A percentile compares a stretch with the other conserved stretches of the same genome.
Evolutionary conservation across 2,888 invertebrate genomes (phyloP).

Genomic region (Pseudococcus jackbeardsleyi): DNA sequence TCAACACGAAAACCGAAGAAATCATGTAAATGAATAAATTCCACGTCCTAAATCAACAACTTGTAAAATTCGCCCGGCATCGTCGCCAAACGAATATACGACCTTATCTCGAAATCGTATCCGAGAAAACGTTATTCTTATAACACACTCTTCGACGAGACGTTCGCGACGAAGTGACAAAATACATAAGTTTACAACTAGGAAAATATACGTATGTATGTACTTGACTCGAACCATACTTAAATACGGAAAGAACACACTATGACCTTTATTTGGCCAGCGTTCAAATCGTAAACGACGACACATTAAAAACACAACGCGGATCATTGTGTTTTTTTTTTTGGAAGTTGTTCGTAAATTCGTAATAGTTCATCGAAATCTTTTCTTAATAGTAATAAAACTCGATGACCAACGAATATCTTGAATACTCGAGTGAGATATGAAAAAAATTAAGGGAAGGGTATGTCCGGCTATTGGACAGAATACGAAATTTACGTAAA

Average conservation of each 20-base stretch:
- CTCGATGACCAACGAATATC: too few relatives aligned
- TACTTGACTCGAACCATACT: too few relatives aligned
- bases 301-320: background rate
- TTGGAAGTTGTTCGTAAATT: too few relatives aligned
- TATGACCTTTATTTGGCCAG: background rate
- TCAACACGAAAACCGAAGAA: background rate
- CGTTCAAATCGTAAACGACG: background rate
- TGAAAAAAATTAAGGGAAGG: too few relatives aligned
- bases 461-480: too few relatives aligned
- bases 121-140: background rate
- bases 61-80: background rate
- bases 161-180: background rate
- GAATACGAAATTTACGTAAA: too few relatives aligned
- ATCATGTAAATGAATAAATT: background rate
- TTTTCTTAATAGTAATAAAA: too few relatives aligned
- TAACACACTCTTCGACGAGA: background rate
- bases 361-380: too few relatives aligned
- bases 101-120: background rate
- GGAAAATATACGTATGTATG: too few relatives aligned
- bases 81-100: background rate
- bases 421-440: too few relatives aligned
- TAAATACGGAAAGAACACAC: background rate
- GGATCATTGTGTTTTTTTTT: background rate
- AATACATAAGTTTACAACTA: background rate
- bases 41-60: background rate